Evolutionary conservation across 1,140 invertebrate genomes (phyloP).

Genomic region (Lasioglossum albipes): DNA sequence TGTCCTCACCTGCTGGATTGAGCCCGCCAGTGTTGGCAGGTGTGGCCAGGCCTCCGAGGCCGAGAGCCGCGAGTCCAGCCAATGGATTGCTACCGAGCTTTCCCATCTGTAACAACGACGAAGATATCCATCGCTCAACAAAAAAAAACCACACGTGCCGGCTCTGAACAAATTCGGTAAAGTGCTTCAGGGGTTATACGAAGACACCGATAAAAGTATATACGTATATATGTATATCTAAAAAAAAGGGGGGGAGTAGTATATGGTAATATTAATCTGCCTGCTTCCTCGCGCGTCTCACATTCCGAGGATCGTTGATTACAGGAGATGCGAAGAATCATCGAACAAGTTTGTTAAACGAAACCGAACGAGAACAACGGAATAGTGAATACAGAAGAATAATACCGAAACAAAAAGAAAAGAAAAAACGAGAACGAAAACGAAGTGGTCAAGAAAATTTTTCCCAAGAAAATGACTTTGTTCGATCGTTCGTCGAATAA

Average conservation of each 20-base stretch:
- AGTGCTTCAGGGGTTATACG: constrained; percentile 43
- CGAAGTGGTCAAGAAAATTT: background rate
- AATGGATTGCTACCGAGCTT: constrained; percentile 92
- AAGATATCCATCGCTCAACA: constrained; percentile 71
- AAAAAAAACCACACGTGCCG: background rate
- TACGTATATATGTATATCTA: constrained; percentile 36
- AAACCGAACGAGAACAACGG: background rate
- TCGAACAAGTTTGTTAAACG: constrained; percentile 4
- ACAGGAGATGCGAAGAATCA: constrained; percentile 1
- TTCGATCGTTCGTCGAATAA: constrained; percentile 18
- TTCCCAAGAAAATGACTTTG: background rate
- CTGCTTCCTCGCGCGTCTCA: constrained; percentile 53
- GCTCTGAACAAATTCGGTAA: background rate
- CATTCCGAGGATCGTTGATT: constrained; percentile 50
- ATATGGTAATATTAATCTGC: constrained; percentile 31
- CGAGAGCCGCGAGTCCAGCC: constrained; percentile 91
- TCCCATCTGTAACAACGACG: constrained; percentile 85
- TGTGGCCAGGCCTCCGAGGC: constrained; percentile 89
- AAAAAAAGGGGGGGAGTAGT: background rate
- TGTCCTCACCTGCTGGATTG: constrained; percentile 90
- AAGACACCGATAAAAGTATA: constrained; percentile 52
- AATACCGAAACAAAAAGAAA: background rate
- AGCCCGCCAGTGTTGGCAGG: constrained; percentile 90
- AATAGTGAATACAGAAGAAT: background rate
- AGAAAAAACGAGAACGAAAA: background rate